These are phyloP conservation scores for Choloepus hoffmanni DNA, from an alignment of 2,113 vertebrate species.

Conservation along the genomic window DNA sequence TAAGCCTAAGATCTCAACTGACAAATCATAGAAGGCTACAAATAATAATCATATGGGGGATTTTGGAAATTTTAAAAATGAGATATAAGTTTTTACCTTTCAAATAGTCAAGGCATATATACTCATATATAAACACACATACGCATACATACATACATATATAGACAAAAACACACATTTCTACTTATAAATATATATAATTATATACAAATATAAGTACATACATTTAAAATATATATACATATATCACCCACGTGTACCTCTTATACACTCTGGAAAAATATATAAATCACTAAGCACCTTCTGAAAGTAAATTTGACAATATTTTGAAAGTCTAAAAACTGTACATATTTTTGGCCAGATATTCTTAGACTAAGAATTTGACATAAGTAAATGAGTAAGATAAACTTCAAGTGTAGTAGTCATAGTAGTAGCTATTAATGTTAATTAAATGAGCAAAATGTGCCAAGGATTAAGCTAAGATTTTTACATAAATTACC, in stretches of 20 bases:
- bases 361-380: not conserved
- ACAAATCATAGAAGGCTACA: not conserved
- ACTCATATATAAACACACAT: not conserved
- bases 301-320: not conserved
- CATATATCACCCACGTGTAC: not conserved
- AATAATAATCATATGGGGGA: not conserved
- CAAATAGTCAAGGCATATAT: not conserved
- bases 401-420: not conserved
- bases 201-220: too few species aligned
- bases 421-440: not conserved
- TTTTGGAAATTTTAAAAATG: not conserved
- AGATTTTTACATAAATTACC: not conserved
- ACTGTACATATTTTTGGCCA: not conserved
- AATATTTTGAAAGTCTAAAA: not conserved
- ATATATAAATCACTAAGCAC: not conserved
- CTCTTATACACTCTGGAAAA: not conserved
- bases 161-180: not conserved
- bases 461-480: not conserved
- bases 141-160: too few species aligned
- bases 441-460: not conserved
- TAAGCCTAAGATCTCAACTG: not conserved
- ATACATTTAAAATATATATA: too few species aligned
- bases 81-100: not conserved
- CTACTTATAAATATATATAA: too few species aligned
- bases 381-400: not conserved